A percentile compares a stretch with the other conserved stretches of the same genome.
Conservation (phyloP, 1,140 invertebrate species). For the Eriocheir sinensis region DNA sequence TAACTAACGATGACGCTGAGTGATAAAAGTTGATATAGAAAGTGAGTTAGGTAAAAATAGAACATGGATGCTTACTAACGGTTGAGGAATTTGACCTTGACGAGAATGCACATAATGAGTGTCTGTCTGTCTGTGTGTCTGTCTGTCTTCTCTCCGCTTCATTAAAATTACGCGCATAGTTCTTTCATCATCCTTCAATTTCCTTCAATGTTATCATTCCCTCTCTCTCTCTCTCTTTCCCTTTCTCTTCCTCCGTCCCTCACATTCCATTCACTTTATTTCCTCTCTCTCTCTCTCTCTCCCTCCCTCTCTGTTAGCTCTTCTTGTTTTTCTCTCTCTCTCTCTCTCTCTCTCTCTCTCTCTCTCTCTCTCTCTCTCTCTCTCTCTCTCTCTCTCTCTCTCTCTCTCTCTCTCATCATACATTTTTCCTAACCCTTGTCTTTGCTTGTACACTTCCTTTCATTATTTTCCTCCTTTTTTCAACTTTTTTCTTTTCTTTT, state of each 20-base stretch:
- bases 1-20: too few relatives aligned
- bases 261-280: too few relatives aligned
- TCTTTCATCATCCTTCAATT: too few relatives aligned
- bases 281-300: neutral
- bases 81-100: too few relatives aligned
- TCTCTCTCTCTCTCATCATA: neutral
- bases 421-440: neutral
- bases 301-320: neutral
- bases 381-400: constrained; percentile 47
- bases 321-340: neutral
- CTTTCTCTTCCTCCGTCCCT: neutral
- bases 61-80: too few relatives aligned
- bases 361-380: constrained; percentile 30
- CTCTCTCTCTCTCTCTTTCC: neutral
- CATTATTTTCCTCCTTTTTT: neutral
- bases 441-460: neutral
- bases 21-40: too few relatives aligned
- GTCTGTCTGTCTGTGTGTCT: too few relatives aligned
- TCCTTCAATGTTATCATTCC: neutral
- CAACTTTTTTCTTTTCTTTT: constrained; percentile 6
- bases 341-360: neutral
- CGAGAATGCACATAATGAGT: too few relatives aligned
- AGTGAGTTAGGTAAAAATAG: too few relatives aligned
- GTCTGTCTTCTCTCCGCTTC: too few relatives aligned
- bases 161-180: too few relatives aligned